Percentiles rank a stretch among this genome's conserved stretches.
Evolutionary conservation across 2,888 invertebrate species (phyloP).

Genomic region (Idaea dimidiata): DNA sequence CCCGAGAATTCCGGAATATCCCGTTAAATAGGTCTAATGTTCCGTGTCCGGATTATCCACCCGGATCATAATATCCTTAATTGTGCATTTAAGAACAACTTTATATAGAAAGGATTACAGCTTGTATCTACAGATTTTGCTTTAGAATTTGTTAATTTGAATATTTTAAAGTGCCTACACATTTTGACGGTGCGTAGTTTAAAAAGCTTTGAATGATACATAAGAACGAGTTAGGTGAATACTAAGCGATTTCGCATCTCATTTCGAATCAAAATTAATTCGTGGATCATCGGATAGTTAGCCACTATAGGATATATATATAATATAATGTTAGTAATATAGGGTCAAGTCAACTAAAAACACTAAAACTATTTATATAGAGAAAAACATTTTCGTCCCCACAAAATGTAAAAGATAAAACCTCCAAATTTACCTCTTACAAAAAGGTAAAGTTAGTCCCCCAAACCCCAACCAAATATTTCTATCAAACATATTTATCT

Average conservation of each 20-base stretch:
- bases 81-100: slow-evolving; percentile 66
- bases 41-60: slow-evolving; percentile 61
- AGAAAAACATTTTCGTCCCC: background rate
- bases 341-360: too few species aligned
- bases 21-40: slow-evolving; percentile 76
- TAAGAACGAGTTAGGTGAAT: too few species aligned
- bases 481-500: background rate
- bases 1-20: slow-evolving; percentile 56
- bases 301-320: too few species aligned
- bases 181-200: background rate
- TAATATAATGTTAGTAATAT: too few species aligned
- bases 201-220: too few species aligned
- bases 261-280: too few species aligned
- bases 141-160: background rate
- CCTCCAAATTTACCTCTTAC: background rate
- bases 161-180: background rate
- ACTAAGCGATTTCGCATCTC: too few species aligned
- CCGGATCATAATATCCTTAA: slow-evolving; percentile 71
- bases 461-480: background rate
- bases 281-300: too few species aligned
- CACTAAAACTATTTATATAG: background rate
- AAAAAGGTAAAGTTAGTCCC: too few species aligned
- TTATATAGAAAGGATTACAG: slow-evolving; percentile 48
- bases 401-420: background rate
- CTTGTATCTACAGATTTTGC: slow-evolving; percentile 1